A percentile compares a stretch with the other conserved stretches of the same genome.
These are phyloP conservation scores for Lithophane socia DNA, from an alignment of 2,888 invertebrate genomes.

Conservation along the genomic window DNA sequence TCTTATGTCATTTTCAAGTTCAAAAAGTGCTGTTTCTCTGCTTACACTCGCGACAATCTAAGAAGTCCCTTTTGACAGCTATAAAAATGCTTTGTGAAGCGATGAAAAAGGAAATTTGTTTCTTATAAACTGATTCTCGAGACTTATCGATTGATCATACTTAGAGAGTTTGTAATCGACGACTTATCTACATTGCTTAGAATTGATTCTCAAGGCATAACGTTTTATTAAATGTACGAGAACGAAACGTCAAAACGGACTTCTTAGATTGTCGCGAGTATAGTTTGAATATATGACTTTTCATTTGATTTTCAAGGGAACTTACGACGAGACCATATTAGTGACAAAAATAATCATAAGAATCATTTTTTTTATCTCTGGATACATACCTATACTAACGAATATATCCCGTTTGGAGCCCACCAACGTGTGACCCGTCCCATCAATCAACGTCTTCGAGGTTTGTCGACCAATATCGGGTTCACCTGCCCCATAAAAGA, in stretches of 20 bases:
- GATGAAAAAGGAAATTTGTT: too few relatives aligned
- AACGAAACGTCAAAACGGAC: too few relatives aligned
- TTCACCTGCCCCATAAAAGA: slow-evolving; percentile 79
- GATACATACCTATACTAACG: not conserved
- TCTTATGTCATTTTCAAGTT: not conserved
- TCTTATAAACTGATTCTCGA: too few relatives aligned
- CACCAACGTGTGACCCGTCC: slow-evolving; percentile 71
- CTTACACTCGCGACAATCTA: too few relatives aligned
- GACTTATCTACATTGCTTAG: too few relatives aligned
- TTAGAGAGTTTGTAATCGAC: too few relatives aligned
- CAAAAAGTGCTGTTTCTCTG: not conserved
- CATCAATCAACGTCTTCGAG: slow-evolving; percentile 81
- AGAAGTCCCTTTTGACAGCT: too few relatives aligned
- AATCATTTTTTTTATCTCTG: not conserved
- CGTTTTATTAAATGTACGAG: too few relatives aligned
- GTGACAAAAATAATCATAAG: not conserved
- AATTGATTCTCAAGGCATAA: too few relatives aligned
- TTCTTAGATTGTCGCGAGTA: too few relatives aligned
- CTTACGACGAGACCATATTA: not conserved
- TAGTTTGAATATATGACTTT: not conserved
- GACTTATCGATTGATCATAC: too few relatives aligned
- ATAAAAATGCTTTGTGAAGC: too few relatives aligned
- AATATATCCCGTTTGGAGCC: slow-evolving; percentile 63
- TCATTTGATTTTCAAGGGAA: not conserved
- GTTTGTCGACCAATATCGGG: slow-evolving; percentile 81